Conservation (phyloP, 2,113 vertebrate genomes). For the Erpornis zantholeuca region DNA sequence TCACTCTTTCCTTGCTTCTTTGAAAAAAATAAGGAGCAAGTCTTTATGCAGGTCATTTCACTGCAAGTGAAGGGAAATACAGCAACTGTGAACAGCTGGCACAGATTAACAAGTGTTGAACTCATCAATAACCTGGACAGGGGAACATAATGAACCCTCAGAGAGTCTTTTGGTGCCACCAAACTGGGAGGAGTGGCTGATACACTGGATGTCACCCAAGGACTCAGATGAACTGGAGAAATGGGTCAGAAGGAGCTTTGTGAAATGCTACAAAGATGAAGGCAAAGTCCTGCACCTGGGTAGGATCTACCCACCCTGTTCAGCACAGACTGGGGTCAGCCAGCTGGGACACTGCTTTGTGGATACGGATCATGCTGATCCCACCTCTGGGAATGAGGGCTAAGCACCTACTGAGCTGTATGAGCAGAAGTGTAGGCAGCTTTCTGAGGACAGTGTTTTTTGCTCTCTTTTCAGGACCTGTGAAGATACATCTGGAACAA, state of each 20-base stretch:
- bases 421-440: not conserved
- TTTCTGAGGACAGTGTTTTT: not conserved
- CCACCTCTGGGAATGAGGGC: not conserved
- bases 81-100: not conserved
- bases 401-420: not conserved
- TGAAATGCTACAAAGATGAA: rapidly evolving
- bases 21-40: not conserved
- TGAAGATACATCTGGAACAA: not conserved
- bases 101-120: not conserved
- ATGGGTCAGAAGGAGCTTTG: not conserved
- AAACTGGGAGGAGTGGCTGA: not conserved
- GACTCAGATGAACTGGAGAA: not conserved
- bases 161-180: not conserved
- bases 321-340: not conserved
- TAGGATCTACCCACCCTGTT: rapidly evolving
- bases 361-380: not conserved
- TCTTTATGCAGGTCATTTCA: not conserved
- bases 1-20: not conserved
- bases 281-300: not conserved
- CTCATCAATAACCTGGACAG: not conserved
- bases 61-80: not conserved
- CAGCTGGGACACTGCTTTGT: not conserved
- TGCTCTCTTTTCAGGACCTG: not conserved
- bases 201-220: not conserved
- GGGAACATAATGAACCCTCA: rapidly evolving